Evolutionary conservation across 2,113 vertebrate genomes (phyloP), one percentile per base, ranked within the genome.

Genomic region (Labrus mixtus): DNA sequence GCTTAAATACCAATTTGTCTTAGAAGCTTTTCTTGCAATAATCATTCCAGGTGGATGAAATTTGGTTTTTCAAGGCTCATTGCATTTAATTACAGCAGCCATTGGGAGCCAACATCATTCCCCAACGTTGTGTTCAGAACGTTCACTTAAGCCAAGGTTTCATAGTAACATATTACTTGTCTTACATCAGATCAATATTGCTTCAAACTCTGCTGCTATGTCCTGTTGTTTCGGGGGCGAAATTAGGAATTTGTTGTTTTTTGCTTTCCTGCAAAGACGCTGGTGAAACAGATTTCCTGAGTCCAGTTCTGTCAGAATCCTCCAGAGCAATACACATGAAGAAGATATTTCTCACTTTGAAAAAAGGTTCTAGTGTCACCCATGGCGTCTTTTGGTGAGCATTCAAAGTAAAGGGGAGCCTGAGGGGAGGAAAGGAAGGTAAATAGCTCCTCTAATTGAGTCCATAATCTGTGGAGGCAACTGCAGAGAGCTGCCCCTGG

Each of bases 361-460:
- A 74, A 89, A 10, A 91, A 90, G 89, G 86, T 92, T 89, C 86
- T 78, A 83, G 72, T 87, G 74, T 68, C 83, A 87, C 86, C 86
- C 67, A 68, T 81, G 75, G 80, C 77, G 67, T 81, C 60, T 87
- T 91, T 82, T 76, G 73, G 88, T 87, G 78, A 87, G 89, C 89
- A 93, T 93, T 93, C 88, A 93, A 90, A 93, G 87, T 89, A 66
- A 83, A 87, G 78, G 63, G 60, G 59, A 84, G 83, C 93, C 91
- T 55, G 68, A 87, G 90, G 90, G 90, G 82, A 77, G 83, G 76
- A 85, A 87, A 86, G 84, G 84, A 90, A 79, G 88, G 90, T 92
- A 94, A 94, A 95, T 25, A 91, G 86, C 69, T 88, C 84, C 79
- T 87, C 85, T 95, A 94, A 94, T 94, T 89, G 93, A 91, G 86